Base-by-base conservation (phyloP, 2,113 vertebrate genomes). In the Archilochus colubris region DNA sequence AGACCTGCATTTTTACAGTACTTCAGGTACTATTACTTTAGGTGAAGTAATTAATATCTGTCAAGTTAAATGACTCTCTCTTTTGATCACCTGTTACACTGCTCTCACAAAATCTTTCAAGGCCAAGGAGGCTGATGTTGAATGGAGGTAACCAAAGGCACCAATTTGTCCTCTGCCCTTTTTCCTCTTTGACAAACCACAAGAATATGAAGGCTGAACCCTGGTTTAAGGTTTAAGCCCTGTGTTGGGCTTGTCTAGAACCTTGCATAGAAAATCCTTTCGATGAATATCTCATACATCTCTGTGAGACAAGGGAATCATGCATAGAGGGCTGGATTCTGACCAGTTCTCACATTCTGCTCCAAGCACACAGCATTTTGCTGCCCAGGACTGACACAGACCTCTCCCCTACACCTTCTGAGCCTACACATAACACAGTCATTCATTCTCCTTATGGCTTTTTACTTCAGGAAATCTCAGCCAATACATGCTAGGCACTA, bases 261-360 rank as follows among this genome's bases (percentile, higher is more conserved):
- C 33, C 48, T 61, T 44, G 9, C 20, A 38, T 20, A 7, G 20
- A 14, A 51, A 73, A 38, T 8, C 25, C n/a, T 40, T 38, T 24
- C 64, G 28, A 10, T 1, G 4, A 76, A 48, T 3, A 5, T 11
- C 30, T 73, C 2, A 0, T 22, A 2, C 5, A 7, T 82, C 64
- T 46, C 15, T 0, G 25, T 51, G 40, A 31, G 10, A 19, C 18
- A 23, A 31, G 5, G 25, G 48, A 72, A 2, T 30, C 2, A 1
- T 1, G 12, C 7, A 43, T 13, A 23, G 9, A 68, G 53, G 48
- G 22, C 33, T 68, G 48, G 57, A 22, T 53, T 64, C 57, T 48
- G 7, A 43, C 25, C 43, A 43, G 57, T 21, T 12, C 23, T 53
- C 18, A 1, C 3, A 1, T 38, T 28, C n/a, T 62, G 48, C n/a